Base-by-base conservation (phyloP, 1,140 invertebrate species). In the Drosophila miranda region DNA sequence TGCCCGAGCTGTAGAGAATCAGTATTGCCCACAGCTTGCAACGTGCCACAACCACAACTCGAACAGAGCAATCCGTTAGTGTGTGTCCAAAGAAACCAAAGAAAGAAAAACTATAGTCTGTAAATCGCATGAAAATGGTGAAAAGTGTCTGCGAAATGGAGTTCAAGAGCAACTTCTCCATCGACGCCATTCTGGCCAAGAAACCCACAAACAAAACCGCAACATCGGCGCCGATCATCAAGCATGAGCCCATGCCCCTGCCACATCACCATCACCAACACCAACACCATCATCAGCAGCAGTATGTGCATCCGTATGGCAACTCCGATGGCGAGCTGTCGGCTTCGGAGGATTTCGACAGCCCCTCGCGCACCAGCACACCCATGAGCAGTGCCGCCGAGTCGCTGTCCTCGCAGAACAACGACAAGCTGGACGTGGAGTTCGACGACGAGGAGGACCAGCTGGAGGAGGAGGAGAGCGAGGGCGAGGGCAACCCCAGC, bases 121-220 rank as follows among this genome's bases (percentile, higher is more conserved):
- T 48, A 8, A 42, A 14, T 3, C 53, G n/a, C 9, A 46, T 46
- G 14, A 68, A n/a, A 41, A 72, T 89, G 86, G 86, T 89, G 82
- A 83, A 90, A 86, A 89, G 75, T 83, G 75, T 82, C 56, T 78
- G 64, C 69, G 60, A 88, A 76, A 90, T 90, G 89, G 89, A 90
- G 71, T 87, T 90, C 73, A 90, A 90, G 51, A 95, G 94, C 28
- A 94, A 93, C 64, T 96, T 96, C 91, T 95, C 94, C 73, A 96
- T 96, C 67, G 94, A 94, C 67, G 93, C 94, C 50, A 93, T 96
- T 41, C 76, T 96, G 30, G 94, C 94, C 0, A 90, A 80, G 51
- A 90, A 90, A 72, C 83, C 82, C 48, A 51, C 49, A 61, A 38
- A 28, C 62, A 26, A 7, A 46, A 44, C 42, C 49, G 46, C 57